These are phyloP conservation scores for Caenorhabditis macrosperma DNA, from an alignment of 2,888 invertebrate species.

Conservation along the genomic window DNA sequence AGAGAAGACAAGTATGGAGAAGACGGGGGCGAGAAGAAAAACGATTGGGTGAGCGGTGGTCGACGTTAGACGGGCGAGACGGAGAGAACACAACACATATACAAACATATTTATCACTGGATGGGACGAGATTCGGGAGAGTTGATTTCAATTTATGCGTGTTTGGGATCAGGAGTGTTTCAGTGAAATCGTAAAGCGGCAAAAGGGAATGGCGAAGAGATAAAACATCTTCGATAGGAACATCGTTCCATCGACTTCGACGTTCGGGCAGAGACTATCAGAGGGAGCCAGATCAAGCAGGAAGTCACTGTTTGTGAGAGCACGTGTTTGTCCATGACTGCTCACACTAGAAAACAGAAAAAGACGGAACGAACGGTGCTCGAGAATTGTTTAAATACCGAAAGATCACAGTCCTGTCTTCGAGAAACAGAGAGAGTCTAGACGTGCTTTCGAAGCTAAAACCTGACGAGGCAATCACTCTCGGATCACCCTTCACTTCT, in stretches of 20 bases:
- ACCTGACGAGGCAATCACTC: not conserved
- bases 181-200: not conserved
- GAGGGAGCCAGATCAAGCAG: too few relatives aligned
- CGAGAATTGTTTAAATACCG: not conserved
- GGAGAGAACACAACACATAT: not conserved
- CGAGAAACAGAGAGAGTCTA: not conserved
- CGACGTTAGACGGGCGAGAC: not conserved
- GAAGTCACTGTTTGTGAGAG: too few relatives aligned
- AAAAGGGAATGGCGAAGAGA: not conserved
- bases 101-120: not conserved
- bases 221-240: too few relatives aligned
- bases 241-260: too few relatives aligned
- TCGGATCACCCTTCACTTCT: not conserved
- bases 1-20: not conserved
- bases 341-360: too few relatives aligned
- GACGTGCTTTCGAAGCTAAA: not conserved
- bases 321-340: not conserved
- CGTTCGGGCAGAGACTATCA: too few relatives aligned
- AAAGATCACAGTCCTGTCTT: not conserved
- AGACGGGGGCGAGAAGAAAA: not conserved
- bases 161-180: not conserved
- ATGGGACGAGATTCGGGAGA: not conserved
- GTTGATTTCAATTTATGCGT: not conserved
- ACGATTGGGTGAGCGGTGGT: not conserved
- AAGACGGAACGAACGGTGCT: too few relatives aligned